These are phyloP conservation scores for Drosophila sordidapex DNA, from an alignment of 2,888 invertebrate species.

Conservation along the genomic window DNA sequence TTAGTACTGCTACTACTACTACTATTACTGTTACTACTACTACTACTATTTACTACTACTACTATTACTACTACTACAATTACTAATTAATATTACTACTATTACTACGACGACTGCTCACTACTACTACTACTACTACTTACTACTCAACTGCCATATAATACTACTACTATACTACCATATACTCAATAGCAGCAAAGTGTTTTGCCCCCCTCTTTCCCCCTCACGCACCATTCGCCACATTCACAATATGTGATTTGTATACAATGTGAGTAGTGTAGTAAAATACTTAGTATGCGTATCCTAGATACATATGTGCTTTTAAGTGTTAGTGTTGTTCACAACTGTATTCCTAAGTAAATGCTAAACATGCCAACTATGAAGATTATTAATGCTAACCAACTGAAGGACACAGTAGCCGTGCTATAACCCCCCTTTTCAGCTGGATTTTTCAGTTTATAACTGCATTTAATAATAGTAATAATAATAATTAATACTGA, in stretches of 20 bases:
- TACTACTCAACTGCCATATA: constrained; percentile 12
- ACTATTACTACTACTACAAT: neutral
- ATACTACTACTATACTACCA: constrained; percentile 8
- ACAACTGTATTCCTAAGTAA: constrained; percentile 14
- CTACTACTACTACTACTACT: neutral
- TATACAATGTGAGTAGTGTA: constrained; percentile 47
- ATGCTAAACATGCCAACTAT: constrained; percentile 9
- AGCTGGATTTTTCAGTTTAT: neutral
- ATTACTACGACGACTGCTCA: neutral
- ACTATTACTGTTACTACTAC: neutral
- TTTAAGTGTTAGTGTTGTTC: constrained; percentile 43
- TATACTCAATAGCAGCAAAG: constrained; percentile 30
- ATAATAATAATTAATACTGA: neutral
- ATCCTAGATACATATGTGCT: constrained; percentile 38
- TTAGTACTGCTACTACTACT: neutral
- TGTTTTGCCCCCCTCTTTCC: constrained; percentile 4
- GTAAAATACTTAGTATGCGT: constrained; percentile 32
- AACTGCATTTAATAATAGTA: neutral
- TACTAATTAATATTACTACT: no score
- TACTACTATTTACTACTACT: neutral
- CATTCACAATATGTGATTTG: constrained; percentile 51
- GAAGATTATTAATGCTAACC: constrained; percentile 9
- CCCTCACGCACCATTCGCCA: constrained; percentile 43
- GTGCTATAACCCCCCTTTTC: neutral
- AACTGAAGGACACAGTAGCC: neutral